Conservation (phyloP, 2,113 vertebrate species). For the Electrona antarctica region DNA sequence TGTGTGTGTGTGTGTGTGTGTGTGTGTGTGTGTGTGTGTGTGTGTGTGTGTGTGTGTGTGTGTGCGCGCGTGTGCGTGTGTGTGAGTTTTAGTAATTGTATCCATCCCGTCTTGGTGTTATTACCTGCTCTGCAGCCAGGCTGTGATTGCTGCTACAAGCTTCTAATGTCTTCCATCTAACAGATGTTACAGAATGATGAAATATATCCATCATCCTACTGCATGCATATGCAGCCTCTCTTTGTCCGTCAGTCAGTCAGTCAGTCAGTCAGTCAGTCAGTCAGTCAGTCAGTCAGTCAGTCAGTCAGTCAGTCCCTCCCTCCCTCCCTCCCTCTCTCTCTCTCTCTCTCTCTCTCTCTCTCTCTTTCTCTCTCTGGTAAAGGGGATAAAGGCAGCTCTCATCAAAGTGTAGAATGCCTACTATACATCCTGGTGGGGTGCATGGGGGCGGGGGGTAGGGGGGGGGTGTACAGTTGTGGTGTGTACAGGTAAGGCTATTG, state of each 20-base stretch:
- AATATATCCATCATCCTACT: conserved; percentile 79
- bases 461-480: too few relatives aligned
- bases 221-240: conserved; percentile 43
- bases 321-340: conserved; percentile 31
- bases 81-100: conserved; percentile 76
- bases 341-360: conserved; percentile 29
- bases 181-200: conserved; percentile 78
- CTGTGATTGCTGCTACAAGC: conserved; percentile 72
- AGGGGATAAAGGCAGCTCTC: too few relatives aligned
- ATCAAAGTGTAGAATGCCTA: too few relatives aligned
- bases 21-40: neutral
- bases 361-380: conserved; percentile 2
- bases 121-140: conserved; percentile 67
- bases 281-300: too few relatives aligned
- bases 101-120: conserved; percentile 70
- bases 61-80: conserved; percentile 17
- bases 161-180: conserved; percentile 78
- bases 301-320: too few relatives aligned
- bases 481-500: too few relatives aligned
- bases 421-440: too few relatives aligned
- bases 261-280: too few relatives aligned
- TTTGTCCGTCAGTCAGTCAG: conserved; percentile 38
- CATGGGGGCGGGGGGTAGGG: too few relatives aligned
- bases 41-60: conserved; percentile 15
- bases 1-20: conserved; percentile 7